Conservation (phyloP, 1,140 invertebrate species). For the Zaprionus davidi region DNA sequence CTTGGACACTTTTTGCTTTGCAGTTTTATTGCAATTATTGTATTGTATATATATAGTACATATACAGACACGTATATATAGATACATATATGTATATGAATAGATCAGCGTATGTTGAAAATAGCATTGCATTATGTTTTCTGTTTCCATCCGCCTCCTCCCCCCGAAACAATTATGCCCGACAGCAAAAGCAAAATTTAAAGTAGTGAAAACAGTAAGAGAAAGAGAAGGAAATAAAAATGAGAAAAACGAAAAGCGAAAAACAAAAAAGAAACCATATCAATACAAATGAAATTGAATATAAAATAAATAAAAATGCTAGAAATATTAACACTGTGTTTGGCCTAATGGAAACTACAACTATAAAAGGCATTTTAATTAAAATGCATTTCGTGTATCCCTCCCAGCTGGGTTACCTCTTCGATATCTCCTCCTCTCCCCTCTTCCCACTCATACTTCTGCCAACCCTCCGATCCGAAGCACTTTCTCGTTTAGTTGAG, state of each 20-base stretch:
- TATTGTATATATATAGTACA: constrained; percentile 56
- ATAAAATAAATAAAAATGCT: constrained; percentile 75
- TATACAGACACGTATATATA: constrained; percentile 47
- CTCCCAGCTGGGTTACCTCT: neutral
- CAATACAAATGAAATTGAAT: constrained; percentile 77
- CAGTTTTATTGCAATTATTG: constrained; percentile 35
- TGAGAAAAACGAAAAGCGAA: constrained; percentile 32
- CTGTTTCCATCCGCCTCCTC: constrained; percentile 35
- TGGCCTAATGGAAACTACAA: constrained; percentile 33
- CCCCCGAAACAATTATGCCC: constrained; percentile 27
- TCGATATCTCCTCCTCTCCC: neutral
- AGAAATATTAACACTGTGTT: constrained; percentile 74
- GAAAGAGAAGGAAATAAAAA: constrained; percentile 26
- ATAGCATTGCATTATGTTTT: constrained; percentile 50
- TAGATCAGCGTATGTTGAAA: constrained; percentile 3
- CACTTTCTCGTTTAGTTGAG: constrained; percentile 29
- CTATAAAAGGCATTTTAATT: constrained; percentile 37
- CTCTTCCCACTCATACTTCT: neutral
- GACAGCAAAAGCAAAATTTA: constrained; percentile 61
- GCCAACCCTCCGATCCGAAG: neutral
- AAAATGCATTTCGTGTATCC: constrained; percentile 26
- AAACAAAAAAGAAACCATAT: constrained; percentile 60
- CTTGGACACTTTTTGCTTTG: neutral
- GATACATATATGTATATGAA: constrained; percentile 36
- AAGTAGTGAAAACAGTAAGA: constrained; percentile 55